phyloP scores from a whole-genome alignment of 30 jellyfish, hydroid and myxozoan species.

The Mastigias papua region DNA sequence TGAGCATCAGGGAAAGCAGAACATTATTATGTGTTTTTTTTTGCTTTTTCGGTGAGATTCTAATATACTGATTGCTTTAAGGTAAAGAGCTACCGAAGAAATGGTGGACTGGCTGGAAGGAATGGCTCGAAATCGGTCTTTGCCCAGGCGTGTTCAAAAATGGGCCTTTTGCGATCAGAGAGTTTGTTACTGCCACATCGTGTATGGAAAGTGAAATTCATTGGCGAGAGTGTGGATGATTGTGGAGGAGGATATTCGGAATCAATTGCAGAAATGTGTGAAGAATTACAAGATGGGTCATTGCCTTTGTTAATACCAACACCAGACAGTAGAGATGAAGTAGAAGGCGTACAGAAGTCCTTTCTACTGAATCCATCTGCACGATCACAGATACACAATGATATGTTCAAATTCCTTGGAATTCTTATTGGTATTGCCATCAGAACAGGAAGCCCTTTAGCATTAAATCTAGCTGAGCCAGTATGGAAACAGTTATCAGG shows the following conservation, averaged over 20 bases:
- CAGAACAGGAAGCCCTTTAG: conserved; percentile 92
- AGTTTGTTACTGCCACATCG: conserved; percentile 90
- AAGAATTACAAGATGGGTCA: conserved; percentile 85
- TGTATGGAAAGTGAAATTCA: conserved; percentile 90
- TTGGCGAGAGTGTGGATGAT: conserved; percentile 96
- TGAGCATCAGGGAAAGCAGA: too few species aligned
- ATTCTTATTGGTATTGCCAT: conserved; percentile 85
- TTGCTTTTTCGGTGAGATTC: too few species aligned
- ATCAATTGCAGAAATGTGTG: conserved; percentile 95
- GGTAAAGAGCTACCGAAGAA: conserved; percentile 85
- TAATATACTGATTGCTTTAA: too few species aligned
- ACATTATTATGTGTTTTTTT: too few species aligned
- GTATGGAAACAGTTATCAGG: conserved; percentile 93
- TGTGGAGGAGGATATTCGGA: conserved; percentile 98
- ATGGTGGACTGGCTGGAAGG: conserved; percentile 77
- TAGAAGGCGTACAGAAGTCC: conserved; percentile 57
- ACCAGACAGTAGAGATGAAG: conserved; percentile 88
- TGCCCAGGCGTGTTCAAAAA: conserved; percentile 80
- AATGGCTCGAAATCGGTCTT: conserved; percentile 83
- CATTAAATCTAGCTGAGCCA: conserved; percentile 87
- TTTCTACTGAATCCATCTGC: conserved; percentile 74
- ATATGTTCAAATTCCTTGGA: conserved; percentile 83
- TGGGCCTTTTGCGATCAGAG: conserved; percentile 71
- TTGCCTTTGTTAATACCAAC: conserved; percentile 82
- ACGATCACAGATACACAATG: conserved; percentile 60